phyloP scores from a whole-genome alignment of 2,888 invertebrate genomes.

The Liposcelis brunnea region DNA sequence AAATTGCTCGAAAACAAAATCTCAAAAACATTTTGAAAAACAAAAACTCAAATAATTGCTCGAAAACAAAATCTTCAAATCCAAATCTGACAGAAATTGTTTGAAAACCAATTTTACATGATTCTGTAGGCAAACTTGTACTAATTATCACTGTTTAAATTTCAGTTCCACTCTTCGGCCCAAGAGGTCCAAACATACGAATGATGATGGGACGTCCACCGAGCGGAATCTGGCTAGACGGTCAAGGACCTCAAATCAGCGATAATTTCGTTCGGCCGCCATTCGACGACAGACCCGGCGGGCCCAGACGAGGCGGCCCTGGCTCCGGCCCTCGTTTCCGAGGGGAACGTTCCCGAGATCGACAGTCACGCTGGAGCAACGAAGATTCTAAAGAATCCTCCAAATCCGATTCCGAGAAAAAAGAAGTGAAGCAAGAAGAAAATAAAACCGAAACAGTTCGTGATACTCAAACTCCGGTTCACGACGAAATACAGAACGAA shows the following conservation, averaged over 20 bases:
- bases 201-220: constrained; percentile 1
- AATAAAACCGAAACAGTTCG: not conserved
- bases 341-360: constrained; percentile 15
- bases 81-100: too few species aligned
- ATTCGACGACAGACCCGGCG: constrained; percentile 22
- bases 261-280: constrained; percentile 23
- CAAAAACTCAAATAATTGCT: too few species aligned
- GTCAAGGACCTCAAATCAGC: constrained; percentile 15
- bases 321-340: constrained; percentile 18
- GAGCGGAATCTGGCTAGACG: constrained; percentile 18
- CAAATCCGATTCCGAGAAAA: constrained; percentile 25
- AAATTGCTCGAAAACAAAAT: too few species aligned
- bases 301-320: constrained; percentile 20
- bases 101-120: too few species aligned
- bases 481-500: not conserved
- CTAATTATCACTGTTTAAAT: constrained; percentile 1
- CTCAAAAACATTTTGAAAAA: too few species aligned
- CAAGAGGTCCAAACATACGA: constrained; percentile 21
- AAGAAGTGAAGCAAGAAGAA: constrained; percentile 12
- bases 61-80: too few species aligned
- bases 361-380: constrained; percentile 21
- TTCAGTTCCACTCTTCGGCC: constrained; percentile 22
- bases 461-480: not conserved
- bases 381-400: constrained; percentile 22
- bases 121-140: too few species aligned